Conservation (phyloP, 2,888 invertebrate species). For the Drosophila pseudotakahashii region DNA sequence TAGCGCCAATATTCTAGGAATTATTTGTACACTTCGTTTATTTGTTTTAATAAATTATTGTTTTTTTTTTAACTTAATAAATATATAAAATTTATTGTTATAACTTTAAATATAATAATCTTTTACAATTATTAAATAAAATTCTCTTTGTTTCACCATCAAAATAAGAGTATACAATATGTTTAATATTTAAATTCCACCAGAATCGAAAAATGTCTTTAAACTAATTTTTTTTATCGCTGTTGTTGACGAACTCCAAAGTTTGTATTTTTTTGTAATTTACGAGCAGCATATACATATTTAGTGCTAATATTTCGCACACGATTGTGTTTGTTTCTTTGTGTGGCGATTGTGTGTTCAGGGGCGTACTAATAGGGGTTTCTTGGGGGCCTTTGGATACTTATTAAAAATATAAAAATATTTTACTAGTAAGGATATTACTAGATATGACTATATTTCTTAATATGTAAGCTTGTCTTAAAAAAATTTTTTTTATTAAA, state of each 20-base stretch:
- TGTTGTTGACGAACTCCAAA: neutral
- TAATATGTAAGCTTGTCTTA: too few relatives aligned
- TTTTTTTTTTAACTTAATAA: too few relatives aligned
- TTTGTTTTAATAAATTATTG: too few relatives aligned
- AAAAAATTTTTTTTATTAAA: too few relatives aligned
- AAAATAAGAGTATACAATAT: too few relatives aligned
- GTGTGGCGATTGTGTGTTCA: neutral
- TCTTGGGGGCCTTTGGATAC: neutral
- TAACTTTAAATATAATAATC: too few relatives aligned
- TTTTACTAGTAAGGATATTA: too few relatives aligned
- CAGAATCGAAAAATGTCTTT: neutral
- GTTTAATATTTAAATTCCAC: neutral
- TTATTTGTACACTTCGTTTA: neutral
- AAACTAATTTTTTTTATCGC: neutral
- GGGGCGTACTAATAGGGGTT: neutral
- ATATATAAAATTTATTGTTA: too few relatives aligned
- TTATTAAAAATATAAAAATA: too few relatives aligned
- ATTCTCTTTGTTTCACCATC: too few relatives aligned
- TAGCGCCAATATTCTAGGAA: neutral
- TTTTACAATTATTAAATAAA: too few relatives aligned
- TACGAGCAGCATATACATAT: neutral
- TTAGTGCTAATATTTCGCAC: slow-evolving; percentile 1
- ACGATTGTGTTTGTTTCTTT: slow-evolving; percentile 1
- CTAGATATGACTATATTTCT: too few relatives aligned
- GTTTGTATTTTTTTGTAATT: slow-evolving; percentile 7